Conservation (phyloP, 2,888 invertebrate genomes). For the Drosophila paucipuncta region DNA sequence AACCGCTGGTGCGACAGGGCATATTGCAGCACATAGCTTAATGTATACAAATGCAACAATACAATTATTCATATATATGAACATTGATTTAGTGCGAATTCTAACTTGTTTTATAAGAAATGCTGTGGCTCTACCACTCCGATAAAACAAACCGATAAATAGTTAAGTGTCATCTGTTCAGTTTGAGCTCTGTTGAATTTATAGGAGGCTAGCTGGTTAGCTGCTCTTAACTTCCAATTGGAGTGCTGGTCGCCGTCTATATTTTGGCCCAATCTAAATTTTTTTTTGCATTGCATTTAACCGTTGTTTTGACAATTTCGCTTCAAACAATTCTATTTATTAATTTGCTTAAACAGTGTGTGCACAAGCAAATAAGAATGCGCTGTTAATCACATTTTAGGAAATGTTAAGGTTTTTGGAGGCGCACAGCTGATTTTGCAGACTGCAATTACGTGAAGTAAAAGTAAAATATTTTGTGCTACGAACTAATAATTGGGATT, state of each 20-base stretch:
- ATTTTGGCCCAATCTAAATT: neutral
- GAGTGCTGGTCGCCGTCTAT: neutral
- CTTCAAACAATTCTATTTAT: neutral
- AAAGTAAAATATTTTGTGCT: constrained; percentile 31
- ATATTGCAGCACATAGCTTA: constrained; percentile 88
- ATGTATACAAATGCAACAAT: constrained; percentile 18
- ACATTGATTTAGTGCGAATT: neutral
- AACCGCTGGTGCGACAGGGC: constrained; percentile 95
- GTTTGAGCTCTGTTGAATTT: neutral
- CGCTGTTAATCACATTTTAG: constrained; percentile 21
- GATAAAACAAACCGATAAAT: neutral
- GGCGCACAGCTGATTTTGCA: constrained; percentile 56
- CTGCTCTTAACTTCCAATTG: neutral
- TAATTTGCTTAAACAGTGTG: neutral
- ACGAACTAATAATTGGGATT: constrained; percentile 87
- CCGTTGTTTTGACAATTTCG: neutral
- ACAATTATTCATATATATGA: constrained; percentile 14
- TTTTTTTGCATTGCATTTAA: neutral
- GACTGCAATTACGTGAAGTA: constrained; percentile 63
- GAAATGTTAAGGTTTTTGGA: constrained; percentile 1
- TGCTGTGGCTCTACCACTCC: neutral
- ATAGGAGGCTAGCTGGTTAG: too few species aligned
- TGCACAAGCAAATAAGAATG: neutral
- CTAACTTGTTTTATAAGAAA: neutral
- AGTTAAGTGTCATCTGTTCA: neutral